Base-by-base conservation (phyloP, 2,113 vertebrate species). In the Chitala chitala region DNA sequence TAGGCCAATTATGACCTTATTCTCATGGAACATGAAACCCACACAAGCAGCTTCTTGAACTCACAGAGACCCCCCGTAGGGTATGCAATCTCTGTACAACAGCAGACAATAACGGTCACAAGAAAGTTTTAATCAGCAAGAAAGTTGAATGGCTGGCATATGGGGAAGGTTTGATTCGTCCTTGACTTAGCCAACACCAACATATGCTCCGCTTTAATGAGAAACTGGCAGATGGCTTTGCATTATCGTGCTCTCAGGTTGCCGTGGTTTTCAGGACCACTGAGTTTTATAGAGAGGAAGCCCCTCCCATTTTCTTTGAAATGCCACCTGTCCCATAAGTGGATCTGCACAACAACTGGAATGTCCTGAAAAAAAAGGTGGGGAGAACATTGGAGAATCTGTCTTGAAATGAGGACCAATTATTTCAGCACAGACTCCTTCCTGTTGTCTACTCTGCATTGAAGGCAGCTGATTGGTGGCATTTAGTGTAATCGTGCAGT, bases 151-250 rank as follows among this genome's bases (percentile, higher is more conserved):
- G 65, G 69, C 71, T 81, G 77, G 76, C 81, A 82, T 85, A 85
- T 84, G 75, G 77, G 74, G 78, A 79, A 78, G 73, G 81, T 80
- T 86, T 78, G 84, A 76, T 69, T 83, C 84, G 85, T 82, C 87
- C 86, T 89, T 87, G 86, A 87, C 82, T 86, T 86, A 82, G 78
- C 82, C 79, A 77, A 77, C 83, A 87, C 87, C 86, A 87, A 84
- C 86, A 87, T 89, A 87, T 87, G 86, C 78, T 87, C 71, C 33
- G 76, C 78, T 79, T 82, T 86, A 88, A 84, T 85, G 82, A 83
- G 84, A 81, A 79, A 76, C 79, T 78, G 79, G 83, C 87, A 90
- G 87, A 87, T 87, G 86, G 86, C 33, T 68, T 75, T 77, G 69
- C 76, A 78, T 83, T 71, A 77, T 83, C 76, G 77, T 76, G 77